Base-by-base conservation (phyloP, 2,797 vertebrate genomes). In the Lagocephalus sceleratus region DNA sequence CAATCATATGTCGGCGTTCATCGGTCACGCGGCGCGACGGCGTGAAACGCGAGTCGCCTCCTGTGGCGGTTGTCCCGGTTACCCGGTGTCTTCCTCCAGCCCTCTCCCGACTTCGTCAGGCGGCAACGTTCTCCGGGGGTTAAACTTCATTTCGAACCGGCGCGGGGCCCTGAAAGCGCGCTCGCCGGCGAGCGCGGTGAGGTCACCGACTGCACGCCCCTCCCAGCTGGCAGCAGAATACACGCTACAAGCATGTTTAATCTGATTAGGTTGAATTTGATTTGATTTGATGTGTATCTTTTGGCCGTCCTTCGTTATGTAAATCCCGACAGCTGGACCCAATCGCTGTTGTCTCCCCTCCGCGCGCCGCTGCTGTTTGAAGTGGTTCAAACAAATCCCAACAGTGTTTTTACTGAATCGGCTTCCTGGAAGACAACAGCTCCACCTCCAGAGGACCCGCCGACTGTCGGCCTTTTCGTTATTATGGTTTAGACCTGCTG, bases 361-460 rank as follows among this genome's bases (percentile, higher is more conserved):
- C 60, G 69, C 69, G 67, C 63, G 71, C 5, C 9, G 80, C 83
- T 85, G 82, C 85, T 76, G 87, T 88, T 79, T 83, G 78, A 82
- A 81, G 72, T 77, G 83, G 73, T 87, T 90, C 75, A 86, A 88
- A 89, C 89, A 89, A 87, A 87, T 90, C 79, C 80, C 75, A 75
- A 54, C 78, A 73, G 79, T 87, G 82, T 85, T 82, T 79, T 85
- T 71, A 83, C 78, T 74, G 66, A 86, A 79, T 83, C 86, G 64
- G 78, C 83, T 88, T 91, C 85, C 85, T 88, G 85, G 85, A 88
- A 85, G 88, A 90, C 81, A 86, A 91, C 76, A 74, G 67, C 77
- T 77, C 81, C 74, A 65, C 78, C 71, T 88, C 88, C 78, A 89
- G 89, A 87, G 87, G 32, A 35, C 32, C 12, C 32, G 14, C 3